A percentile compares a stretch with the other conserved stretches of the same genome.
These are phyloP conservation scores for Creontiades dilutus DNA, from an alignment of 2,888 invertebrate genomes.

Conservation along the genomic window DNA sequence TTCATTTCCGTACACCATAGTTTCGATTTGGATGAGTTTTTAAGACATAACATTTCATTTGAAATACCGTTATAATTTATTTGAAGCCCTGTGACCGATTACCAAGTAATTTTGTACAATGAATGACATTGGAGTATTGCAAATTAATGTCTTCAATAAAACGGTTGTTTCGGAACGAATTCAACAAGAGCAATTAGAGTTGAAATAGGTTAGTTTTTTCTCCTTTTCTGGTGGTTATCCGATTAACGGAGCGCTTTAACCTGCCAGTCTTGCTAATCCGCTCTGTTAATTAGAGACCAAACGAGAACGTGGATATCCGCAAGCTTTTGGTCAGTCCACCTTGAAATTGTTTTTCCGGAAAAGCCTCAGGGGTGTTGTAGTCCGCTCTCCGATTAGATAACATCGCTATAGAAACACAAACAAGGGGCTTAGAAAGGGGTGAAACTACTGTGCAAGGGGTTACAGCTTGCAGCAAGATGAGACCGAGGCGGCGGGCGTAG, in stretches of 20 bases:
- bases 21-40: too few relatives aligned
- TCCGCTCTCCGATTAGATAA: slow-evolving; percentile 43
- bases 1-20: too few relatives aligned
- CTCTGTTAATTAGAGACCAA: slow-evolving; percentile 64
- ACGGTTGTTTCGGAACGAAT: not conserved
- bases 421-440: slow-evolving; percentile 9
- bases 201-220: not conserved
- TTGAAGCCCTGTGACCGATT: too few relatives aligned
- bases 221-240: slow-evolving; percentile 26
- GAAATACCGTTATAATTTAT: too few relatives aligned
- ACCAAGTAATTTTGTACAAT: too few relatives aligned
- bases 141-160: not conserved
- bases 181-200: not conserved
- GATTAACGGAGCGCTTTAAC: slow-evolving; percentile 34
- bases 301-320: slow-evolving; percentile 59
- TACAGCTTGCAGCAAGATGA: slow-evolving; percentile 1
- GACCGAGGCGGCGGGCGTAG: not conserved
- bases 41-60: too few relatives aligned
- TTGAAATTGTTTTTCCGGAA: slow-evolving; percentile 66
- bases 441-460: slow-evolving; percentile 8
- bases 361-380: slow-evolving; percentile 18
- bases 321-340: slow-evolving; percentile 64
- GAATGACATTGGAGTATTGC: too few relatives aligned
- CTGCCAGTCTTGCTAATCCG: slow-evolving; percentile 56
- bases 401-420: not conserved